These are phyloP conservation scores for Malthinus flaveolus DNA, from an alignment of 2,888 invertebrate species.

Conservation along the genomic window DNA sequence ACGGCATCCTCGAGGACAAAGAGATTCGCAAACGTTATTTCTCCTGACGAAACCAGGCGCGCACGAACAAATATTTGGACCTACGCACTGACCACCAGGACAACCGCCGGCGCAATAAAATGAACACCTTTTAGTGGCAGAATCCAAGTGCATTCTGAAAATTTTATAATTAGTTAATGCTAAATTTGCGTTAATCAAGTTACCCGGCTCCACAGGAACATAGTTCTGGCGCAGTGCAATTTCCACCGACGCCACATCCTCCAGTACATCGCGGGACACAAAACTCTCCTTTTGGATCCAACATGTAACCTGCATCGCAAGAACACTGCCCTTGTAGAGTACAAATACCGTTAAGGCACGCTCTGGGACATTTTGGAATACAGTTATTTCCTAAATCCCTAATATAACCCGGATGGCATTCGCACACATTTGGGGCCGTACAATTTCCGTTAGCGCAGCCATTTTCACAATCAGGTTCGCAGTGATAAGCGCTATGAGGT, in stretches of 20 bases:
- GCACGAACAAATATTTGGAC: slow-evolving; percentile 58
- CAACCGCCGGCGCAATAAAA: slow-evolving; percentile 51
- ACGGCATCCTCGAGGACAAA: slow-evolving; percentile 54
- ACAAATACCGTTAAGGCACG: slow-evolving; percentile 69
- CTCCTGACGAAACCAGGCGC: slow-evolving; percentile 49
- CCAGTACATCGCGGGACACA: slow-evolving; percentile 64
- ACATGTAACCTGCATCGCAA: slow-evolving; percentile 63
- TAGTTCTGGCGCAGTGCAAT: slow-evolving; percentile 59
- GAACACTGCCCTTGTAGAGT: slow-evolving; percentile 63
- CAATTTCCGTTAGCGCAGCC: slow-evolving; percentile 73
- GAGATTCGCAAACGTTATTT: slow-evolving; percentile 45
- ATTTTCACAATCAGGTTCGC: slow-evolving; percentile 66
- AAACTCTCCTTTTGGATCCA: slow-evolving; percentile 61
- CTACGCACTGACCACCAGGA: slow-evolving; percentile 56
- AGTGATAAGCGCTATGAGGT: slow-evolving; percentile 59
- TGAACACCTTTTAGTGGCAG: slow-evolving; percentile 45
- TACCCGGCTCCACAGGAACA: slow-evolving; percentile 62
- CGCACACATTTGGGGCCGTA: slow-evolving; percentile 66
- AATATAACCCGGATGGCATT: slow-evolving; percentile 64
- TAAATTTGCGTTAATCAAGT: slow-evolving; percentile 33
- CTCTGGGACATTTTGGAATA: slow-evolving; percentile 68
- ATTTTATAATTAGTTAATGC: neutral
- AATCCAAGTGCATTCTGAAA: slow-evolving; percentile 54
- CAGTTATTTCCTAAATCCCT: slow-evolving; percentile 59
- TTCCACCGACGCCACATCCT: slow-evolving; percentile 59